These are phyloP conservation scores for Tuberolachnus salignus DNA, from an alignment of 2,888 invertebrate genomes.

Conservation along the genomic window DNA sequence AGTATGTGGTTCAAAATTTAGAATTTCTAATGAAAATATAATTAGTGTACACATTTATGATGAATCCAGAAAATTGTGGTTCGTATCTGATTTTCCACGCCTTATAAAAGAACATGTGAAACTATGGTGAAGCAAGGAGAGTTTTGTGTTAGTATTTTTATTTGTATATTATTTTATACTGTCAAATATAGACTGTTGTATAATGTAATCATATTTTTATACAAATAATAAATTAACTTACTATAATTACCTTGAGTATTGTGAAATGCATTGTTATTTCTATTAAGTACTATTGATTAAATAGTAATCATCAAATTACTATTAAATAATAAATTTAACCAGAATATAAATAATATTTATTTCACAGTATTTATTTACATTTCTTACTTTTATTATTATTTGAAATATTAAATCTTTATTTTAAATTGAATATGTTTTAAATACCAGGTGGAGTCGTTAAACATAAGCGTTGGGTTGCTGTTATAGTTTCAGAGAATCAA, in stretches of 20 bases:
- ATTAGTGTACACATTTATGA: too few species aligned
- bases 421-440: conserved; percentile 23
- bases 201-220: background rate
- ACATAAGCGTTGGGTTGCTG: conserved; percentile 10
- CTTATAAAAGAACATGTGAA: too few species aligned
- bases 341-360: too few species aligned
- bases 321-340: too few species aligned
- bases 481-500: conserved; percentile 14
- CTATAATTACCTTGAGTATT: too few species aligned
- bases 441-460: conserved; percentile 31
- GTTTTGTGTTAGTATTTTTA: conserved; percentile 26
- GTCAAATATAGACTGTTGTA: background rate
- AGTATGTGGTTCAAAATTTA: conserved; percentile 38
- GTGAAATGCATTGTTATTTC: background rate
- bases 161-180: conserved; percentile 23
- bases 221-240: too few species aligned
- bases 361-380: too few species aligned
- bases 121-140: conserved; percentile 12
- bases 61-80: too few species aligned
- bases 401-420: conserved; percentile 12
- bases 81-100: too few species aligned
- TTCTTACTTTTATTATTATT: too few species aligned
- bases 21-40: background rate
- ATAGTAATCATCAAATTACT: too few species aligned
- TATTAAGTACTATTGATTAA: too few species aligned